These are phyloP conservation scores for Myotis findleyi DNA, from an alignment of 2,797 vertebrate species.

Conservation along the genomic window DNA sequence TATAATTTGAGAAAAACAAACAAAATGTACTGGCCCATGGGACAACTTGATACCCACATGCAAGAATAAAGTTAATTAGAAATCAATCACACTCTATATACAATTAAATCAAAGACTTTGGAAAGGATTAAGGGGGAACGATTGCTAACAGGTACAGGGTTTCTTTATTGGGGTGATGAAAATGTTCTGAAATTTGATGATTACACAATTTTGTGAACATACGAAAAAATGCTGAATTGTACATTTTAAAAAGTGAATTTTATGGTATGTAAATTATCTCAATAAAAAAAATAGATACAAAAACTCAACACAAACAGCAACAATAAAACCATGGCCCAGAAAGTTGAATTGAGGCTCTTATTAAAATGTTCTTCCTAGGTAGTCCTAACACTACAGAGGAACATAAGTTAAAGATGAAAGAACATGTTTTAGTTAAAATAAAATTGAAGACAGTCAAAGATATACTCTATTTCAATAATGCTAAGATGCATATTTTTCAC, in stretches of 20 bases:
- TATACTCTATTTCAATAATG: background rate
- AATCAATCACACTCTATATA: background rate
- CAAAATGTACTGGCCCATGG: background rate
- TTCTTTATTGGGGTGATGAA: conserved; percentile 28
- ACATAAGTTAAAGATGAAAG: background rate
- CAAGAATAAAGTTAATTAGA: background rate
- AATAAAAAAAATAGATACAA: conserved; percentile 9
- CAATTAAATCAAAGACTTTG: background rate
- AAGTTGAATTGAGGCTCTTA: background rate
- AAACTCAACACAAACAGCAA: background rate
- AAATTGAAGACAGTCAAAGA: background rate
- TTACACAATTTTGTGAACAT: background rate
- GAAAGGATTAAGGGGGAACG: background rate
- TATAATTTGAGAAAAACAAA: background rate
- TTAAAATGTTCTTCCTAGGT: background rate
- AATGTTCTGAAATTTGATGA: background rate
- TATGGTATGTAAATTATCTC: conserved; percentile 16
- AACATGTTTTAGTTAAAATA: conserved; percentile 23
- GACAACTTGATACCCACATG: background rate
- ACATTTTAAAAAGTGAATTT: conserved; percentile 40
- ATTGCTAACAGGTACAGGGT: background rate
- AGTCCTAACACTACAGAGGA: background rate
- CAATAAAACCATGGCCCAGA: background rate
- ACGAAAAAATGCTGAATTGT: background rate
- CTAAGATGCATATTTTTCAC: background rate